Conservation (phyloP, 23 tunicate species). For the Botrylloides violaceus region DNA sequence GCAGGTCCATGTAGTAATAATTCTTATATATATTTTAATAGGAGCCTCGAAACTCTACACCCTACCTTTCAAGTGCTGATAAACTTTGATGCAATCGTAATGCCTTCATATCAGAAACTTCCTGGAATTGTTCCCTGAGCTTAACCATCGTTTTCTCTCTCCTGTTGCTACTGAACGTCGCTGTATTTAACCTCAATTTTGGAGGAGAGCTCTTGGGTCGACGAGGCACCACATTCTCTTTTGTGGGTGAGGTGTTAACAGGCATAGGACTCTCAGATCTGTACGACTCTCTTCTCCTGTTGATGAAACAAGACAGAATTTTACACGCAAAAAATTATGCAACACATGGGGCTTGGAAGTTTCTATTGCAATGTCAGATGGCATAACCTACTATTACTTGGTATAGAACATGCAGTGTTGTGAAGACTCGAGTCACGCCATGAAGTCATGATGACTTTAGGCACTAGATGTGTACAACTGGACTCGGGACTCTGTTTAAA, state of each 20-base stretch:
- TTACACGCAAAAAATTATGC: too few relatives aligned
- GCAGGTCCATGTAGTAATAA: background rate
- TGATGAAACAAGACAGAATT: too few relatives aligned
- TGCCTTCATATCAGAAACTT: conserved; percentile 57
- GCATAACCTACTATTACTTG: too few relatives aligned
- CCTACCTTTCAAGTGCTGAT: conserved; percentile 54
- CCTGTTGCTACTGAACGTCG: conserved; percentile 52
- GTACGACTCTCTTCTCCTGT: background rate
- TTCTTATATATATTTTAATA: background rate
- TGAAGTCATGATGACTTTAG: too few relatives aligned
- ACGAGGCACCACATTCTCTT: background rate
- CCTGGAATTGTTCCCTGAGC: conserved; percentile 50
- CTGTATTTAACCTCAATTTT: conserved; percentile 35
- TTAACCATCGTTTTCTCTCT: conserved; percentile 47
- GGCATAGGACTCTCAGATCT: background rate
- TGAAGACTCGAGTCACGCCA: too few relatives aligned
- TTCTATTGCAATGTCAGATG: too few relatives aligned
- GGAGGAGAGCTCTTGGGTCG: conserved; percentile 88
- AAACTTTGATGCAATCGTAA: conserved; percentile 70
- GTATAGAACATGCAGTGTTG: too few relatives aligned
- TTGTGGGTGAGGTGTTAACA: background rate
- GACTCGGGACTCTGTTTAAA: too few relatives aligned
- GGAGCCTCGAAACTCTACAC: too few relatives aligned
- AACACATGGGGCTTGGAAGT: too few relatives aligned
- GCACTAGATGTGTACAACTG: too few relatives aligned